These are phyloP conservation scores for Athetis lepigone DNA, from an alignment of 2,888 invertebrate species.

Conservation along the genomic window DNA sequence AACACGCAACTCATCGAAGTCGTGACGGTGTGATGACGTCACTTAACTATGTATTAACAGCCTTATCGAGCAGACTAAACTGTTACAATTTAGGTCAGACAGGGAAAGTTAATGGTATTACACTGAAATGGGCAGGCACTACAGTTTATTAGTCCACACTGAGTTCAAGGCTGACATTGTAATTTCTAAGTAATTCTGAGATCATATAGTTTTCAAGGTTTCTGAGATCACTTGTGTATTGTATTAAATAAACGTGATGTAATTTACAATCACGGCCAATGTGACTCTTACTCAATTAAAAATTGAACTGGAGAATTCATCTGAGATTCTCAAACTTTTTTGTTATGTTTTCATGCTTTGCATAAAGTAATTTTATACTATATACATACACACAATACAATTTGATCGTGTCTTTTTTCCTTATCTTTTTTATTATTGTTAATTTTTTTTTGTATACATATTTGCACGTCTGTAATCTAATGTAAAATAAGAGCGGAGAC, in stretches of 20 bases:
- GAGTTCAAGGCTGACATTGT: constrained; percentile 56
- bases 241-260: constrained; percentile 34
- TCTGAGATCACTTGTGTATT: constrained; percentile 42
- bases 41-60: constrained; percentile 68
- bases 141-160: constrained; percentile 18
- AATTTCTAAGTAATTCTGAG: constrained; percentile 43
- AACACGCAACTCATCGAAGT: constrained; percentile 75
- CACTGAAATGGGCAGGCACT: constrained; percentile 48
- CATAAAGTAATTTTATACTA: no score
- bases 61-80: constrained; percentile 60
- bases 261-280: constrained; percentile 34
- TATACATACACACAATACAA: no score
- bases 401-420: no score
- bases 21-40: constrained; percentile 80
- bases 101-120: constrained; percentile 50
- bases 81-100: constrained; percentile 58
- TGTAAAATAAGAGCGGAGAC: no score
- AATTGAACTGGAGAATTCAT: constrained; percentile 7
- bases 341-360: no score
- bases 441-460: no score
- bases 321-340: no score
- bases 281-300: constrained; percentile 28
- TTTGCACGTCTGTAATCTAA: no score
- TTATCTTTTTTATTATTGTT: no score
- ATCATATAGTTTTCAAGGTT: constrained; percentile 45